phyloP scores from a whole-genome alignment of 2,113 vertebrate species.

The Sorex fumeus region DNA sequence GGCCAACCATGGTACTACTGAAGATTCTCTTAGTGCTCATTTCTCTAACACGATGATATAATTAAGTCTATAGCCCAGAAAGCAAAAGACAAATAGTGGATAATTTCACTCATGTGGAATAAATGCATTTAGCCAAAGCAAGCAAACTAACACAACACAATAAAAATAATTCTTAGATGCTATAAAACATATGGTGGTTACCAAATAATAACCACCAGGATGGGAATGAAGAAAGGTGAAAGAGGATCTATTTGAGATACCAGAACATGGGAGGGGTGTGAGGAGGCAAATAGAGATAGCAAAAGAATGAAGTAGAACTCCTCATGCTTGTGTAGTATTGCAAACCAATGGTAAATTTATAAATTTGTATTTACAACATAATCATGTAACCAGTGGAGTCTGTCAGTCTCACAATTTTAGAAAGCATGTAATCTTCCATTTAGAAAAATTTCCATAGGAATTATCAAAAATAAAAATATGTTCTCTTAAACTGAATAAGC shows the following conservation, averaged over 20 bases:
- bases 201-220: too few species aligned
- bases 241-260: too few species aligned
- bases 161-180: neutral
- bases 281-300: too few species aligned
- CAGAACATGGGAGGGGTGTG: too few species aligned
- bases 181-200: too few species aligned
- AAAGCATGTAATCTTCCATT: neutral
- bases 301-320: too few species aligned
- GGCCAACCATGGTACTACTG: neutral
- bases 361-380: too few species aligned
- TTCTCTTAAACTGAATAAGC: neutral
- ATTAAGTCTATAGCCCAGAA: neutral
- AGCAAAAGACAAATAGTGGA: neutral
- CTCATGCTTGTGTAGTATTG: too few species aligned
- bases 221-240: too few species aligned
- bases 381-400: too few species aligned
- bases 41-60: neutral
- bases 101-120: neutral
- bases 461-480: neutral
- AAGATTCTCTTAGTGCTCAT: neutral
- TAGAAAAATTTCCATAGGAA: neutral
- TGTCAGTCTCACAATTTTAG: neutral
- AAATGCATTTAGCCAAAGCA: neutral
- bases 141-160: neutral
- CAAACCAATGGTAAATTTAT: too few species aligned